These are phyloP conservation scores for Drosophila oshimai DNA, from an alignment of 1,140 invertebrate genomes.

Conservation along the genomic window DNA sequence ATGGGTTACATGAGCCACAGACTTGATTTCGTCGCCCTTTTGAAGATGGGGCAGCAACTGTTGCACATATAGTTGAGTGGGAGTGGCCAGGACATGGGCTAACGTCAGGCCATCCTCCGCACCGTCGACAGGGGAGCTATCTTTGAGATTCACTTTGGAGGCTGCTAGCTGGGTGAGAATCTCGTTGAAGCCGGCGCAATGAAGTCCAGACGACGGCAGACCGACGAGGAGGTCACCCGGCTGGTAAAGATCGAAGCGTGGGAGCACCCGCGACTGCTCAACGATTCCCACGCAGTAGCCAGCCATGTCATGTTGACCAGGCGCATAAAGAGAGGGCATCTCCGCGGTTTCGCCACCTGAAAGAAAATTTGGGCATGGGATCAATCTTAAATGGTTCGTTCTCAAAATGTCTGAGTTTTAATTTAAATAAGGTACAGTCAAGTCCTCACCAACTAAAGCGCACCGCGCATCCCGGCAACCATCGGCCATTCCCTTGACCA, in stretches of 20 bases:
- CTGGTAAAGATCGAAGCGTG: conserved; percentile 86
- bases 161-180: conserved; percentile 88
- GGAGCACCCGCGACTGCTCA: conserved; percentile 88
- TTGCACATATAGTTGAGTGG: conserved; percentile 95
- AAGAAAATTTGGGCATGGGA: conserved; percentile 23
- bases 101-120: conserved; percentile 26
- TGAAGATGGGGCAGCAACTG: conserved; percentile 89
- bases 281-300: conserved; percentile 96
- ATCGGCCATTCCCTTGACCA: conserved; percentile 93
- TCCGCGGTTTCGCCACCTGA: conserved; percentile 97
- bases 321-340: conserved; percentile 95
- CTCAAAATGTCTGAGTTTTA: too few relatives aligned
- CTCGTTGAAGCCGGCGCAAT: conserved; percentile 95
- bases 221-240: conserved; percentile 91
- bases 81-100: conserved; percentile 90
- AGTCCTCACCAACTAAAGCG: conserved; percentile 90
- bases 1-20: conserved; percentile 96
- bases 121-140: conserved; percentile 28
- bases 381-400: too few relatives aligned
- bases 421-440: background rate
- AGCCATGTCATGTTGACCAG: conserved; percentile 94
- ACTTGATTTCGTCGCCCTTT: conserved; percentile 89
- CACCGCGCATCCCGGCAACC: conserved; percentile 94
- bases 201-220: conserved; percentile 91
- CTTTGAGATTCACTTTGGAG: conserved; percentile 42